Base-by-base conservation (phyloP, 2,888 invertebrate genomes). In the Coelopa pilipes region DNA sequence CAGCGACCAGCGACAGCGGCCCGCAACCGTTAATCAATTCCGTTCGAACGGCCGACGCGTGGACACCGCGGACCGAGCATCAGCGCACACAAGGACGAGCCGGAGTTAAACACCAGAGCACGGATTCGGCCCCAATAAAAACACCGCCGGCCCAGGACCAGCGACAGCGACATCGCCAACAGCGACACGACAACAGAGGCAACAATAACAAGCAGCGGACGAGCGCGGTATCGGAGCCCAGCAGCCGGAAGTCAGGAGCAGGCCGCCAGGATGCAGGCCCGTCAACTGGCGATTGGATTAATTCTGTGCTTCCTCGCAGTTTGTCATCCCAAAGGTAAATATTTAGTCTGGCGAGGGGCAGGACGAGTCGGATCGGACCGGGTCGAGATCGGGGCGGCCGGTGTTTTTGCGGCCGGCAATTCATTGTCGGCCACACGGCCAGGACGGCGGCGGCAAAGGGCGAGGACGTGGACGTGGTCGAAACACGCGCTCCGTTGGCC, bases 301-400 rank as follows among this genome's bases (percentile, higher is more conserved):
- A 82, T 83, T 82, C 79, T 82, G 78, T 78, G 80, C 79, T 79
- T 83, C 80, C 75, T 83, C 79, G 82, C 79, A 78, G 81, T 81
- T 82, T 84, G 84, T 81, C 82, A 83, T 79, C 82, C 82, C 73
- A 80, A 83, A 82, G 83, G 83, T 83, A 83, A 84, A 84, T 84
- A 83, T 83, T 82, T 53, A 53, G n/a, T 7, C 34, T 4, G 34
- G 34, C 34, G 7, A 34, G 34, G 34, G 34, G 34, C 34, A 7
- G 34, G 34, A 7, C 34, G 7, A 34, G 34, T 34, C n/a, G n/a
- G 13, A 49, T 49, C 13, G 13, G 15, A 9, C 53, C 5, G 10
- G n/a, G n/a, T 53, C 4, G 15, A 11, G n/a, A 3, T 53, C 13
- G n/a, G 10, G n/a, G 2, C 53, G 53, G n/a, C n/a, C 53, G 4